These are phyloP conservation scores for Cosmorhoe ocellata DNA, from an alignment of 2,888 invertebrate genomes.

Conservation along the genomic window DNA sequence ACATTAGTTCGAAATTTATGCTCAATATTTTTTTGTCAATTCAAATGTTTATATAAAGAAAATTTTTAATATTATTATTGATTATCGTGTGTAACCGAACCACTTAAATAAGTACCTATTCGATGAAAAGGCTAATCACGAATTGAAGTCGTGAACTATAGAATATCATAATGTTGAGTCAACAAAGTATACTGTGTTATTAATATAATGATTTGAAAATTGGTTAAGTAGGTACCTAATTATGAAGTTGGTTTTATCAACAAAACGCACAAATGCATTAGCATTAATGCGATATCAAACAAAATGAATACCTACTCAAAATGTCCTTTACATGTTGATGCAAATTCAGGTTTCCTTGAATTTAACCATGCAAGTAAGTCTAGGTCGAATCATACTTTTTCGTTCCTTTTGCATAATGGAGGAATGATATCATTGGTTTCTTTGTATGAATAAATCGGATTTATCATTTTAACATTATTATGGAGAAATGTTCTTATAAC, in stretches of 20 bases:
- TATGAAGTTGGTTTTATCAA: too few species aligned
- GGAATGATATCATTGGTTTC: constrained; percentile 9
- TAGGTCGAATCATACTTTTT: constrained; percentile 21
- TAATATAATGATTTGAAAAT: too few species aligned
- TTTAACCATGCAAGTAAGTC: constrained; percentile 20
- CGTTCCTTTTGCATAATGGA: constrained; percentile 11
- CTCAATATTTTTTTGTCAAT: neutral
- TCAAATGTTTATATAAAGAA: neutral
- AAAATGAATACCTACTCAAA: neutral
- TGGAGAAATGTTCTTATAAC: too few species aligned
- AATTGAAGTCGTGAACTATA: too few species aligned
- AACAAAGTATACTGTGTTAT: too few species aligned
- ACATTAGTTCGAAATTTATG: neutral
- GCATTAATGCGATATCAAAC: neutral
- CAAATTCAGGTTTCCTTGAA: constrained; percentile 20
- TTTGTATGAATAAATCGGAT: constrained; percentile 5
- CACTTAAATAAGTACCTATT: too few species aligned
- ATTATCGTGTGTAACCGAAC: too few species aligned
- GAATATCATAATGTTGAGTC: too few species aligned
- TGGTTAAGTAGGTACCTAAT: too few species aligned
- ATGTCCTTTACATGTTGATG: constrained; percentile 3
- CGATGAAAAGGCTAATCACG: too few species aligned
- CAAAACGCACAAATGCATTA: neutral
- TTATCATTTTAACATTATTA: too few species aligned
- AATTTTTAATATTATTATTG: too few species aligned